Base-by-base conservation (phyloP, 2,888 invertebrate genomes). In the Melipona bicolor region DNA sequence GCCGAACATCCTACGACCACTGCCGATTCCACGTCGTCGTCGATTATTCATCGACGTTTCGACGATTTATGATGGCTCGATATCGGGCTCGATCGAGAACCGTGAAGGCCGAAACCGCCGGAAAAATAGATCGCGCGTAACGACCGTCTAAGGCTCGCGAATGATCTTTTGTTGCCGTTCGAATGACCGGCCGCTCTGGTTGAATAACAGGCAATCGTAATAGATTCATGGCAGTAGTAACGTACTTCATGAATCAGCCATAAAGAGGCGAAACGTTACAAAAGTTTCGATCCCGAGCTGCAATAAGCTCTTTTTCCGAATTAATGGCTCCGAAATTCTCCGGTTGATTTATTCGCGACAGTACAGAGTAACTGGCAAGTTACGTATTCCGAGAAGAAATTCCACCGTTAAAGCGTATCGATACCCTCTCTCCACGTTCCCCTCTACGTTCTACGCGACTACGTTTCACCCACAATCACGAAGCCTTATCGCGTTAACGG, bases 171-270 rank as follows among this genome's bases (percentile, higher is more conserved):
- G 70, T 71, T 71, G 64, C 68, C 71, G 52, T 77, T 54, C 75
- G 78, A 52, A 54, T 68, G 75, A 62, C 78, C 77, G 67, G 54
- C 21, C 56, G 56, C 56, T 36, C 56, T 54, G 43, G 64, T 70
- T 70, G 73, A 79, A 74, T 73, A 67, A 43, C 56, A 67, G 59
- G 27, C 68, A 62, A 68, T 73, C 75, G 81, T 77, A 82, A 77
- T 77, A 82, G 83, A 81, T 77, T 81, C 65, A 71, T 74, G 70
- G 73, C 64, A 62, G 71, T 76, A 32, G 68, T 71, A 52, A 74
- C 78, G 71, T 74, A 82, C 50, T 75, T 71, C 74, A 78, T 84
- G 84, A 84, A 84, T 84, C 84, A 82, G 75, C 74, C 70, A 70
- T 71, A 77, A 70, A 82, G 69, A 77, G 69, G 65, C 52, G 43